phyloP scores from a whole-genome alignment of 2,888 invertebrate species.

The Chymomyza amoena region DNA sequence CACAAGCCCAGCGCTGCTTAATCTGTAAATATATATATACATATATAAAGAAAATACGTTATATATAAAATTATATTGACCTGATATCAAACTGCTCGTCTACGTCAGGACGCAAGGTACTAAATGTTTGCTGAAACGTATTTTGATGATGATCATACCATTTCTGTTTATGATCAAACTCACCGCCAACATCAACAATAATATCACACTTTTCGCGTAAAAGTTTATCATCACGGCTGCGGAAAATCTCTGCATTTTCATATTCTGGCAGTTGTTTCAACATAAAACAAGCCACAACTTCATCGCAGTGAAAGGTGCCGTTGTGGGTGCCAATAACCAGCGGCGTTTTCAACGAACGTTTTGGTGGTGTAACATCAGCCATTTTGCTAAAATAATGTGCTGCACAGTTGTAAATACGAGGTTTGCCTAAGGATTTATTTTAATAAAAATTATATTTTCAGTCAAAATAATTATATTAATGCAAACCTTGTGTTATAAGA shows the following conservation, averaged over 20 bases:
- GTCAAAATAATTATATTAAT: neutral
- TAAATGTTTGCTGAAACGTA: slow-evolving; percentile 84
- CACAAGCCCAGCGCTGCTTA: slow-evolving; percentile 96
- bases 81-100: slow-evolving; percentile 82
- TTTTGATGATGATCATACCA: slow-evolving; percentile 98
- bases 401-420: neutral
- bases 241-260: slow-evolving; percentile 88
- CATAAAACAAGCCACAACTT: slow-evolving; percentile 92
- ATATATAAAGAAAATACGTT: neutral
- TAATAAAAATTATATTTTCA: neutral
- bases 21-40: slow-evolving; percentile 80
- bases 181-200: slow-evolving; percentile 96
- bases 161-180: slow-evolving; percentile 86
- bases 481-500: neutral
- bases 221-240: slow-evolving; percentile 82
- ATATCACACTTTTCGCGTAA: slow-evolving; percentile 90
- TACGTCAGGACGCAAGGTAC: slow-evolving; percentile 82
- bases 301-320: slow-evolving; percentile 76
- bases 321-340: slow-evolving; percentile 74
- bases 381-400: slow-evolving; percentile 26
- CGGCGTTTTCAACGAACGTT: slow-evolving; percentile 38
- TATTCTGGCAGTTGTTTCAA: slow-evolving; percentile 89
- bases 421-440: neutral
- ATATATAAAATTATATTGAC: slow-evolving; percentile 64
- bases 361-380: slow-evolving; percentile 42